Base-by-base conservation (phyloP, 1,140 invertebrate genomes). In the Diorhabda carinulata region DNA sequence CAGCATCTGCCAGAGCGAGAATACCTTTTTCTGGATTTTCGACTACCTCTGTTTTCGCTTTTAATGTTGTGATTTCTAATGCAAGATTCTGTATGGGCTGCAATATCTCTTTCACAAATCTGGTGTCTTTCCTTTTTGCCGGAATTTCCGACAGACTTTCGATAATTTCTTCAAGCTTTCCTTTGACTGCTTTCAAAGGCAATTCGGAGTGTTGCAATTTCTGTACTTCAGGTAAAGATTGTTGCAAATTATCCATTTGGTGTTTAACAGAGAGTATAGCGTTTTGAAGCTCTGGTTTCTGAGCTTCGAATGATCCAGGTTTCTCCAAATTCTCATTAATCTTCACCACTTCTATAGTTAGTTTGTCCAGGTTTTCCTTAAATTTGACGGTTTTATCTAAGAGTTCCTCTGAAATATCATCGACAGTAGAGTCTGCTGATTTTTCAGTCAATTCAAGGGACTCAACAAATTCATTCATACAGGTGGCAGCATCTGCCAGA, bases 241-340 rank as follows among this genome's bases (percentile, higher is more conserved):
- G 56, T 9, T 64, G 9, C 2, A 71, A 59, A 57, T 44, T 74
- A 10, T 68, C 61, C 5, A 74, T 59, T 61, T 43, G 59, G 57
- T 69, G 47, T 70, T 74, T 74, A 10, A 72, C 4, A 4, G 43
- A 56, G 10, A 65, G 10, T n/a, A 72, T 44, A 62, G 69, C 66
- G 8, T 61, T 64, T 5, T 61, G 45, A 3, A 74, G 7, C 47
- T 69, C 44, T 25, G 61, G 67, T 47, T 67, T 64, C 3, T 61
- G 47, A 6, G 61, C 8, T 41, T 71, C 57, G 5, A 43, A 9
- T 4, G 67, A 8, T 64, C 67, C 61, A 4, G 67, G 66, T 57
- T 66, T 66, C 3, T 45, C n/a, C n/a, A 66, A 8, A 5, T 2
- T 61, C 43, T 72, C 60, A 42, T 58, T 69, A 3, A 61, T 40